phyloP scores from a whole-genome alignment of 1,140 invertebrate species.

The Tetragonula clypearis region DNA sequence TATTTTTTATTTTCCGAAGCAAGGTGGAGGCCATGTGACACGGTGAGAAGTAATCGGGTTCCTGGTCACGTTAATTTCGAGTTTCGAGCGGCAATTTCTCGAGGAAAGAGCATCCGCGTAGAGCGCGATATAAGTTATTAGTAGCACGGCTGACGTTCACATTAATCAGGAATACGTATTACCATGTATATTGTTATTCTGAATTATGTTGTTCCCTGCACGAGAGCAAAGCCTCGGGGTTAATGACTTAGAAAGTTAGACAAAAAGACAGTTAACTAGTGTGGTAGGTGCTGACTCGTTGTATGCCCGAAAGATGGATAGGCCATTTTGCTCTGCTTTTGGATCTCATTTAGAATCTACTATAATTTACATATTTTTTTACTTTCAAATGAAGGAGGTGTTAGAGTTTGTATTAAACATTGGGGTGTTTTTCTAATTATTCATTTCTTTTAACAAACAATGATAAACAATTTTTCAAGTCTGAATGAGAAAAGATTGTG shows the following conservation, averaged over 20 bases:
- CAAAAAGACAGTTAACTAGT: background rate
- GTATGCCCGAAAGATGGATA: background rate
- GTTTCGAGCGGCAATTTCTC: slow-evolving; percentile 1
- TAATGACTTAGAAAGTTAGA: slow-evolving; percentile 3
- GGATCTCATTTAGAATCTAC: background rate
- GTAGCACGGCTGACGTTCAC: slow-evolving; percentile 4
- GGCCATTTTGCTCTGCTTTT: background rate
- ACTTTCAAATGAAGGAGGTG: background rate
- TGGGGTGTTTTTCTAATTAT: background rate
- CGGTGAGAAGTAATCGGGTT: background rate
- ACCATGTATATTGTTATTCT: background rate
- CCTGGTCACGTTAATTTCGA: slow-evolving; percentile 20
- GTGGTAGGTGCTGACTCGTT: background rate
- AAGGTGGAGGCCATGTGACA: background rate
- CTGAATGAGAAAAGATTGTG: background rate
- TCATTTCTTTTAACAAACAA: background rate
- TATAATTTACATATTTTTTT: background rate
- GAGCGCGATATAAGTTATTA: slow-evolving; percentile 4
- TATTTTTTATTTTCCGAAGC: background rate
- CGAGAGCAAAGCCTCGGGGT: no score
- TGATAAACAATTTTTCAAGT: background rate
- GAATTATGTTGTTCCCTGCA: background rate
- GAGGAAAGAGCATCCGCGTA: background rate
- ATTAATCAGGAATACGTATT: slow-evolving; percentile 20
- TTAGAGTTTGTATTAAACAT: background rate